Evolutionary conservation across 2,797 vertebrate species (phyloP).

Genomic region (Xiphophorus birchmanni): DNA sequence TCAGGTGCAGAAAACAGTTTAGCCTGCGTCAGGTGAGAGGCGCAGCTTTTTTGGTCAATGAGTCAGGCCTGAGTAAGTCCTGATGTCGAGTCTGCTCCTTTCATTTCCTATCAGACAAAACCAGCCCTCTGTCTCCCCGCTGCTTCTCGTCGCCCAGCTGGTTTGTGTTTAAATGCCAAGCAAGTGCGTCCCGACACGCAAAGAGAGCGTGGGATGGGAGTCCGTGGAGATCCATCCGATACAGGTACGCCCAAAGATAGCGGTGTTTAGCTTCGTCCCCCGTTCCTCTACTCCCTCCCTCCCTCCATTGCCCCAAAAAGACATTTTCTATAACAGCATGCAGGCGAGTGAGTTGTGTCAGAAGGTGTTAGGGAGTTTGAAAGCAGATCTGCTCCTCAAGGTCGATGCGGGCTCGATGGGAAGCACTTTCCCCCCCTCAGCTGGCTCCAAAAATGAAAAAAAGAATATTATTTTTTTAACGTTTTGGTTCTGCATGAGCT

Average conservation of each 20-base stretch:
- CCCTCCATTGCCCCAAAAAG: constrained; percentile 56
- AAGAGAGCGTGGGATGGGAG: constrained; percentile 51
- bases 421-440: constrained; percentile 65
- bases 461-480: too few relatives aligned
- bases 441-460: constrained; percentile 60
- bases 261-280: constrained; percentile 63
- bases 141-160: constrained; percentile 72
- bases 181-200: constrained; percentile 52
- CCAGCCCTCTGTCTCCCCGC: constrained; percentile 57
- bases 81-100: constrained; percentile 59
- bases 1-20: constrained; percentile 49
- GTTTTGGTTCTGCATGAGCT: constrained; percentile 37
- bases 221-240: constrained; percentile 60
- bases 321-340: constrained; percentile 77
- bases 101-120: constrained; percentile 67
- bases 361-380: constrained; percentile 79
- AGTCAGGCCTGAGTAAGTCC: constrained; percentile 64
- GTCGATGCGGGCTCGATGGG: constrained; percentile 62
- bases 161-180: constrained; percentile 72
- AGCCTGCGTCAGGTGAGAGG: constrained; percentile 43
- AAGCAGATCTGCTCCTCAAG: constrained; percentile 81
- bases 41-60: constrained; percentile 22
- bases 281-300: constrained; percentile 39
- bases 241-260: constrained; percentile 58
- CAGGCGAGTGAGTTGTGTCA: constrained; percentile 78